Evolutionary conservation across 2,797 vertebrate species (phyloP).

Genomic region (Trachurus trachurus): DNA sequence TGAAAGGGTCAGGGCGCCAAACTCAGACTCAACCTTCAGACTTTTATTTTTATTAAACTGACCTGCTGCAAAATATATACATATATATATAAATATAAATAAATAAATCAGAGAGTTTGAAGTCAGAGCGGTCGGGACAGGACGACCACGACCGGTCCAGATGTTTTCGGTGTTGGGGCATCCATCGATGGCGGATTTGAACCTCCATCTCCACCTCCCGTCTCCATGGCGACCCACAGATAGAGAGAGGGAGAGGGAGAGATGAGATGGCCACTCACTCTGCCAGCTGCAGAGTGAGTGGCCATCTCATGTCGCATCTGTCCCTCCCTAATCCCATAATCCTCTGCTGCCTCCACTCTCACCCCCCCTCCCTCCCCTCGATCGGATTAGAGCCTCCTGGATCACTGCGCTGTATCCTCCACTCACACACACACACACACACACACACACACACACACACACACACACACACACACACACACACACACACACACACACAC

Average conservation of each 20-base stretch:
- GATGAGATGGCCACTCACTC: too few relatives aligned
- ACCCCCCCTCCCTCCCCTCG: conserved; percentile 29
- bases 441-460: conserved; percentile 19
- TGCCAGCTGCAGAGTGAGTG: conserved; percentile 57
- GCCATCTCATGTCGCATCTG: conserved; percentile 75
- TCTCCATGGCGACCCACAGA: not conserved
- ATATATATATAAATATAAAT: too few relatives aligned
- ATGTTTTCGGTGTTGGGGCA: too few relatives aligned
- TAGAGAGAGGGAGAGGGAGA: too few relatives aligned
- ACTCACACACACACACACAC: conserved; percentile 13
- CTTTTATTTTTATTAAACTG: too few relatives aligned
- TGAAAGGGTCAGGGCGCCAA: conserved; percentile 23
- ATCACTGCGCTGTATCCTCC: conserved; percentile 43
- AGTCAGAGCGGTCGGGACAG: too few relatives aligned
- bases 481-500: conserved; percentile 11
- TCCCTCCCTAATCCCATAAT: conserved; percentile 70
- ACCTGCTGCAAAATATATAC: too few relatives aligned
- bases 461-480: conserved; percentile 18
- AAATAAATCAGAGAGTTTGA: conserved; percentile 22
- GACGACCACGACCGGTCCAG: too few relatives aligned
- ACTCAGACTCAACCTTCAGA: too few relatives aligned
- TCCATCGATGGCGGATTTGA: not conserved
- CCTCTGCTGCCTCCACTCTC: conserved; percentile 70
- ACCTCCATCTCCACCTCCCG: not conserved
- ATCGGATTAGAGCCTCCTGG: conserved; percentile 68